Evolutionary conservation across 2,888 invertebrate genomes (phyloP), one percentile per base, ranked within the genome.

Genomic region (Arge pagana): DNA sequence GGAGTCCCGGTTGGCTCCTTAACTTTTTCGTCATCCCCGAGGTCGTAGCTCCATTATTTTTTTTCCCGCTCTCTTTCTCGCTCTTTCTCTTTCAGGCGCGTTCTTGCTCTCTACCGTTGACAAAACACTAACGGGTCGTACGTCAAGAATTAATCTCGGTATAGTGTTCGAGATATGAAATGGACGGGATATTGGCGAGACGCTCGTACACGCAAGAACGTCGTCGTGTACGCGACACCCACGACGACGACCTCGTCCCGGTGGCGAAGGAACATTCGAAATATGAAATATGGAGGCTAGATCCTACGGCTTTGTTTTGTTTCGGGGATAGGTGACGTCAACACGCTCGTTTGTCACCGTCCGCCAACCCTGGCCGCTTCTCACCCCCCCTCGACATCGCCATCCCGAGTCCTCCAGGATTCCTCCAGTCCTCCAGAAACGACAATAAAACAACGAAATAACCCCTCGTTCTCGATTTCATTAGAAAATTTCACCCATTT

Each of bases 281-380:
- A 45, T 45, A 45, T 45, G 45, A 45, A 45, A 45, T 45, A 45
- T 45, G 31, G 35, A 45, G 45, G 45, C 42, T 33, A n/a, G 16
- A n/a, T 3, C 6, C 11, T 7, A 30, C 42, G 42, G 35, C 23
- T 58, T 67, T 65, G 69, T 70, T 71, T 71, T 69, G 67, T 66
- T 65, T 63, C 66, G 62, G 61, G 58, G 64, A 66, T 45, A 69
- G 67, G 71, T 62, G 63, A 68, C 68, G 70, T 71, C 71, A 70
- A 68, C 71, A 66, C 67, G 65, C 64, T 71, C 71, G 70, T 71
- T 68, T 71, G 71, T 71, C 71, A 71, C 65, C 24, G 52, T 52
- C 30, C 48, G 10, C 10, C 23, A 10, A 23, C 10, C 33, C 23
- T 8, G 24, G 23, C 18, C 26, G 4, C n/a, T n/a, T n/a, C 1